Evolutionary conservation across 2,113 vertebrate species (phyloP), one percentile per base, ranked within the genome.

Genomic region (Prunella himalayana): DNA sequence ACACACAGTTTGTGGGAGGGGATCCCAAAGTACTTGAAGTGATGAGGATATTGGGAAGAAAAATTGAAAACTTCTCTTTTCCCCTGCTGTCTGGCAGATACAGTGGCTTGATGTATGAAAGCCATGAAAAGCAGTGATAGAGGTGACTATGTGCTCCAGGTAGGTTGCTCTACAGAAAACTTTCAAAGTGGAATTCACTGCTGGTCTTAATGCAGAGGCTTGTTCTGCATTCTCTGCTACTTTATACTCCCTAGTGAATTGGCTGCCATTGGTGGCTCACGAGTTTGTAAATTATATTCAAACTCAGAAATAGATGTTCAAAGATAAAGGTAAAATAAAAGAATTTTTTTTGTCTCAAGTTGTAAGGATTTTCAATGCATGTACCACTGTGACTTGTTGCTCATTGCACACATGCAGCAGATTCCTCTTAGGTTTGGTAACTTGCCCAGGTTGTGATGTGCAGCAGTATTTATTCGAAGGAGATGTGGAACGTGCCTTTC

Each of bases 401-500:
- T 77, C 76, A 25, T 44, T 75, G 60, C 68, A n/a, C 59, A 8
- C 63, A 6, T 68, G 84, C 84, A 84, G 42, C 45, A 72, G 86
- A 95, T 95, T 85, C 84, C 78, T 80, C 39, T 59, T 72, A 10
- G 17, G 33, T 91, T 92, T 96, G 92, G 78, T 91, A 79, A 27
- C 16, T 57, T 94, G 84, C 94, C 96, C 72, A n/a, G 70, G 80
- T 35, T 92, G 89, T 8, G n/a, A 88, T 90, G 70, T 86, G 71
- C 68, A 64, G 63, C 24, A 56, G 19, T 64, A 57, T 94, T 90
- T 95, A 61, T 89, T 82, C 31, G 78, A 70, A 92, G 85, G 90
- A 95, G 84, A 77, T 61, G 77, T 44, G 79, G 71, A 72, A 88
- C 79, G 15, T 96, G 85, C 79, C 64, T 96, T 95, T 94, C 56